Evolutionary conservation across 1,140 invertebrate genomes (phyloP).

Genomic region (Drosophila pachea): DNA sequence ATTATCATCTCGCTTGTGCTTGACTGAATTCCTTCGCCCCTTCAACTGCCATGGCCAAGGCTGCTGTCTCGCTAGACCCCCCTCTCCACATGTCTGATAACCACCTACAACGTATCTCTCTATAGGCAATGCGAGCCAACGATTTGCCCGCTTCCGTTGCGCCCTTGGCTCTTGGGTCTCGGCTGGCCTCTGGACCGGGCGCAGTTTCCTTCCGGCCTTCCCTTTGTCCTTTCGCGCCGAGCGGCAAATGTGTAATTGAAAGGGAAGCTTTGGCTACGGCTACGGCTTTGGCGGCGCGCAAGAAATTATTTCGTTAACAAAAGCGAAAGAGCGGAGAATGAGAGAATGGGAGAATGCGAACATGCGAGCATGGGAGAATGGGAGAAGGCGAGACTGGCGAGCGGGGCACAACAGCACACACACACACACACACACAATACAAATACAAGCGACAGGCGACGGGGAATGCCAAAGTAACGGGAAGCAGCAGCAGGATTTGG

Average conservation of each 20-base stretch:
- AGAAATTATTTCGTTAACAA: conserved; percentile 78
- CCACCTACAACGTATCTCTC: conserved; percentile 41
- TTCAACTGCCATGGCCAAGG: conserved; percentile 54
- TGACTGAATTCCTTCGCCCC: conserved; percentile 70
- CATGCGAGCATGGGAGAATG: conserved; percentile 35
- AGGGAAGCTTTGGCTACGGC: conserved; percentile 75
- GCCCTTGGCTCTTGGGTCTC: conserved; percentile 11
- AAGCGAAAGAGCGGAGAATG: conserved; percentile 54
- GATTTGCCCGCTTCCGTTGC: conserved; percentile 53
- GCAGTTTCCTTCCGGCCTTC: conserved; percentile 57
- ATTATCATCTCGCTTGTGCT: conserved; percentile 78
- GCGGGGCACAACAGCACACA: neutral
- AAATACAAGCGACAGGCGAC: conserved; percentile 14
- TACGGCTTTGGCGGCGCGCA: conserved; percentile 17
- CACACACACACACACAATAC: conserved; percentile 34
- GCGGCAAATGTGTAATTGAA: conserved; percentile 77
- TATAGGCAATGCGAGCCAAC: conserved; percentile 56
- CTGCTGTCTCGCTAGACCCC: conserved; percentile 28
- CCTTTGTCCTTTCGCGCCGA: conserved; percentile 71
- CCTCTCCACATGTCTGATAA: conserved; percentile 52
- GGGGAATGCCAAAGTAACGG: conserved; percentile 21
- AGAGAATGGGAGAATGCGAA: conserved; percentile 42
- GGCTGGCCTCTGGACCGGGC: conserved; percentile 28
- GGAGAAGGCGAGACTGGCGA: neutral
- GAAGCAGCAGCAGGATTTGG: neutral